These are phyloP conservation scores for Sympetrum striolatum DNA, from an alignment of 2,888 invertebrate species.

Conservation along the genomic window DNA sequence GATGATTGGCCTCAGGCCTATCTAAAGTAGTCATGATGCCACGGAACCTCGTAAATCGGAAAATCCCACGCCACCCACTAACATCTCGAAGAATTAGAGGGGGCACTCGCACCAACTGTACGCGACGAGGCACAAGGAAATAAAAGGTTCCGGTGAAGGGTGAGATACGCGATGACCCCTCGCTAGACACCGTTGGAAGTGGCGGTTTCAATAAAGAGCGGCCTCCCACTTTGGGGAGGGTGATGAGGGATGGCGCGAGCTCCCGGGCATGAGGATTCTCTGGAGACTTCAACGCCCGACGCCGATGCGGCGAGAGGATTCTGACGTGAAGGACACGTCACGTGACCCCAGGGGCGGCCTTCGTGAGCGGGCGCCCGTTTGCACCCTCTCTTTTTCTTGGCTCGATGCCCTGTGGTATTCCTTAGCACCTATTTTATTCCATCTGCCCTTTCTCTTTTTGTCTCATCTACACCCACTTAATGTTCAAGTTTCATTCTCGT, in stretches of 20 bases:
- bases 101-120: not conserved
- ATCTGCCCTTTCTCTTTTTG: not conserved
- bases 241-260: not conserved
- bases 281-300: not conserved
- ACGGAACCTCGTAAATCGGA: not conserved
- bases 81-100: not conserved
- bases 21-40: not conserved
- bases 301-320: not conserved
- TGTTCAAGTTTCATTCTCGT: not conserved
- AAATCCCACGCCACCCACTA: not conserved
- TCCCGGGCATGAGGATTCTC: not conserved
- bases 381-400: not conserved
- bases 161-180: not conserved
- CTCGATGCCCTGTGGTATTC: not conserved
- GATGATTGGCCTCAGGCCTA: not conserved
- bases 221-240: not conserved
- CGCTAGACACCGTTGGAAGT: not conserved
- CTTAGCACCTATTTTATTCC: not conserved
- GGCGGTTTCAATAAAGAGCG: not conserved
- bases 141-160: not conserved
- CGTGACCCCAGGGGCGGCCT: not conserved
- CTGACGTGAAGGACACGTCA: not conserved
- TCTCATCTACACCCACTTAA: not conserved
- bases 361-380: not conserved
- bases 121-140: not conserved